phyloP scores from a whole-genome alignment of 2,888 invertebrate genomes.

The Eristalis intricaria region DNA sequence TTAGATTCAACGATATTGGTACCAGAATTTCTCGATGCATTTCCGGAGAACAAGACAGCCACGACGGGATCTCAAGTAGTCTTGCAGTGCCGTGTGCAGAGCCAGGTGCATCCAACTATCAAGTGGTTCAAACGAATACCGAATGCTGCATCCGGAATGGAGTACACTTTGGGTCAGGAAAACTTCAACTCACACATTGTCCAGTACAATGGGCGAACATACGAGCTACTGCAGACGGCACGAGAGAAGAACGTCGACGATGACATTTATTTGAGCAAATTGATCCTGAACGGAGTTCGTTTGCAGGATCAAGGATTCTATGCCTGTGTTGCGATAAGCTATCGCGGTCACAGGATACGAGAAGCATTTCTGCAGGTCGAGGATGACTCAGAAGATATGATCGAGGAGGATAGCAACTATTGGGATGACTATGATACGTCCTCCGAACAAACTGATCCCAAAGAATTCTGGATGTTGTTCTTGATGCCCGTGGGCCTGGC shows the following conservation, averaged over 20 bases:
- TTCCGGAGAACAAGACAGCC: constrained; percentile 77
- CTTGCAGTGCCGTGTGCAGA: constrained; percentile 79
- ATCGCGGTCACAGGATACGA: constrained; percentile 78
- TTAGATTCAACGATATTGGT: constrained; percentile 76
- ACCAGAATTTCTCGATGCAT: constrained; percentile 78
- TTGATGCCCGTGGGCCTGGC: constrained; percentile 79
- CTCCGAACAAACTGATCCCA: constrained; percentile 75
- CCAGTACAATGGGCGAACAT: constrained; percentile 78
- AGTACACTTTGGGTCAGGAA: constrained; percentile 66
- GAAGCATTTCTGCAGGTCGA: constrained; percentile 78
- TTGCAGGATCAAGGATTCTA: constrained; percentile 78
- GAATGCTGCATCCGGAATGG: constrained; percentile 41
- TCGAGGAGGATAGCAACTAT: constrained; percentile 74
- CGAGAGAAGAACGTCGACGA: constrained; percentile 77
- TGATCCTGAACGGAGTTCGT: constrained; percentile 78
- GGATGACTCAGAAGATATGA: constrained; percentile 58
- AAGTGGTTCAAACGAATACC: constrained; percentile 79
- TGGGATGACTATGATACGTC: constrained; percentile 75
- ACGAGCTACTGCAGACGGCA: constrained; percentile 77
- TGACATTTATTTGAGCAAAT: constrained; percentile 79
- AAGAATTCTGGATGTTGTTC: constrained; percentile 78
- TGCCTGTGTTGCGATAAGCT: constrained; percentile 80
- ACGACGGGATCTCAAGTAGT: constrained; percentile 76
- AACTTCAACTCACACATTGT: constrained; percentile 77
- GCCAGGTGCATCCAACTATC: constrained; percentile 78